Evolutionary conservation across 2,888 invertebrate species (phyloP).

Genomic region (Candidula unifasciata): DNA sequence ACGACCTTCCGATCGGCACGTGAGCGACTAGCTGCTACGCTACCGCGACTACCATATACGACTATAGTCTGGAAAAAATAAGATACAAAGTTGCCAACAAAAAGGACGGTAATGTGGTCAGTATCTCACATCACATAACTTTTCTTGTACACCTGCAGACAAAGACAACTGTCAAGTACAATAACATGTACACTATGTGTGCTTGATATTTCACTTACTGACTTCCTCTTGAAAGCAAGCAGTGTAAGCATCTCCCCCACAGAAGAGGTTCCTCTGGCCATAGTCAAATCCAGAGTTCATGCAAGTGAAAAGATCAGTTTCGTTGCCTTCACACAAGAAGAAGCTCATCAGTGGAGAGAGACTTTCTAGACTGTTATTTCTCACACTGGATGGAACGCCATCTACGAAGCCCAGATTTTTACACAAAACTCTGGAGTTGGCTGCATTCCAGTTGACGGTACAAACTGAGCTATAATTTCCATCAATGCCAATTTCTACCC

Average conservation of each 20-base stretch:
- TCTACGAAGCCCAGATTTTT: conserved; percentile 63
- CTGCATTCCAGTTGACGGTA: conserved; percentile 66
- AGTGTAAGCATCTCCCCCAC: conserved; percentile 68
- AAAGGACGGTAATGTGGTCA: no score
- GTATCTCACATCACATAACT: no score
- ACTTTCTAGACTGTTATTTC: conserved; percentile 51
- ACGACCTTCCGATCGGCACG: no score
- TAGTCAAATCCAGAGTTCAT: conserved; percentile 71
- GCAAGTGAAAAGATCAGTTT: conserved; percentile 65
- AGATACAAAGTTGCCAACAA: no score
- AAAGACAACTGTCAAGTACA: no score
- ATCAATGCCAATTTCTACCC: conserved; percentile 71
- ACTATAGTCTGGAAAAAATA: no score
- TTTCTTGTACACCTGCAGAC: no score
- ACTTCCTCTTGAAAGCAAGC: conserved; percentile 65
- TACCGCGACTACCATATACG: no score
- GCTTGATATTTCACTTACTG: conserved; percentile 59
- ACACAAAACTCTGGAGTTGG: conserved; percentile 69
- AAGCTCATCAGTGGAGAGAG: conserved; percentile 42
- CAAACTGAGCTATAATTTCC: conserved; percentile 70
- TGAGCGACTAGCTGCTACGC: no score
- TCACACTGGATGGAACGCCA: conserved; percentile 63
- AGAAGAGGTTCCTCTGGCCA: conserved; percentile 61
- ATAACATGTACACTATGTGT: no score
- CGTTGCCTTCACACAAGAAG: conserved; percentile 67